Conservation (phyloP, 1,140 invertebrate species). For the Ptiloglossa arizonensis region DNA sequence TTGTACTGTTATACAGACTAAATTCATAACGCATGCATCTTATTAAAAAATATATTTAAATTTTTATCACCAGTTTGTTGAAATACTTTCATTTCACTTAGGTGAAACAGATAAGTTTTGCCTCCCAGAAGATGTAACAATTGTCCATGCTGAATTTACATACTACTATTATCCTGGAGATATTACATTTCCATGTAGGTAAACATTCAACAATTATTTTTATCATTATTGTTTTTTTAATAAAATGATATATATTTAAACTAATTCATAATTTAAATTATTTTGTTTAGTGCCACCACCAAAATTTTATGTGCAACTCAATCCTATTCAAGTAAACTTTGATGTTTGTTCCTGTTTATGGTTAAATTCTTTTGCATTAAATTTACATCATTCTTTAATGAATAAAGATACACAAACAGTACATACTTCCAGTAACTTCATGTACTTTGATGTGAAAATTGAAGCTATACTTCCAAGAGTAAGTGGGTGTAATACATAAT, state of each 20-base stretch:
- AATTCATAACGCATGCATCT: constrained; percentile 43
- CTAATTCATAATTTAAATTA: constrained; percentile 33
- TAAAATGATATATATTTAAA: constrained; percentile 40
- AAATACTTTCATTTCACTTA: constrained; percentile 75
- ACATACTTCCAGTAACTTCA: constrained; percentile 79
- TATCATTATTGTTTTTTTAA: constrained; percentile 24
- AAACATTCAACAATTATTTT: constrained; percentile 20
- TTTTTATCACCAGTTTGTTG: not conserved
- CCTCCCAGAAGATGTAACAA: constrained; percentile 93
- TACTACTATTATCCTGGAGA: constrained; percentile 98
- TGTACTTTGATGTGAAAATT: constrained; percentile 92
- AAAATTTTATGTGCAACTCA: constrained; percentile 94
- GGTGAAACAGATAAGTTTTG: constrained; percentile 93
- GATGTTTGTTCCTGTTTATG: constrained; percentile 94
- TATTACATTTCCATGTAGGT: constrained; percentile 94
- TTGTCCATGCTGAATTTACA: constrained; percentile 96
- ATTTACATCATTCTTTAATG: constrained; percentile 89
- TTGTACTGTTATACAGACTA: constrained; percentile 7
- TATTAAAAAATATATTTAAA: not conserved
- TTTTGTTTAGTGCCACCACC: constrained; percentile 91
- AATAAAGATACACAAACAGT: constrained; percentile 77
- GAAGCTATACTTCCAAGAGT: constrained; percentile 96
- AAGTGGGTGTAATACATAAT: constrained; percentile 66
- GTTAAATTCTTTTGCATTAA: constrained; percentile 96
- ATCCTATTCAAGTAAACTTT: constrained; percentile 92